Conservation (phyloP, 2,797 vertebrate genomes). For the Acanthornis magna region DNA sequence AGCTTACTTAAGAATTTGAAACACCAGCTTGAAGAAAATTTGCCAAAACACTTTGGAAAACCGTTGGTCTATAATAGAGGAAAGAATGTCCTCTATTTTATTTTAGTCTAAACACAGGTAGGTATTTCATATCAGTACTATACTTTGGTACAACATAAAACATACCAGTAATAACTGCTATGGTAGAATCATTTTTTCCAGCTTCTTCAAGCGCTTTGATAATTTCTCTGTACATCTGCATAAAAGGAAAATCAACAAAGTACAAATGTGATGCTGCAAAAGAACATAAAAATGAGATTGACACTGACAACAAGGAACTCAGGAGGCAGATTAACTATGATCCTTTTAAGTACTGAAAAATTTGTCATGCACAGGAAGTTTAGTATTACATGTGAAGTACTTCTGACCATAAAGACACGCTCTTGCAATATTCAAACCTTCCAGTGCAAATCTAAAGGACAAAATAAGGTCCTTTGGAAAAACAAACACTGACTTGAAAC, state of each 20-base stretch:
- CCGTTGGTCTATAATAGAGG: background rate
- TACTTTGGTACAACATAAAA: background rate
- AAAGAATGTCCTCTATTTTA: background rate
- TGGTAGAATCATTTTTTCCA: constrained; percentile 79
- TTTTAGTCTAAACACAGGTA: background rate
- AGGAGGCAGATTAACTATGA: background rate
- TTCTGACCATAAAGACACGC: background rate
- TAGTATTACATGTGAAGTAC: background rate
- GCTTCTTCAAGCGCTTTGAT: constrained; percentile 84
- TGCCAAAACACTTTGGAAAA: background rate
- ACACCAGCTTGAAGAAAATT: background rate
- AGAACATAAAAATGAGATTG: background rate
- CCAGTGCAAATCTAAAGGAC: background rate
- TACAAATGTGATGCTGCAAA: background rate
- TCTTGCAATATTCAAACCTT: background rate
- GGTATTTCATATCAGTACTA: background rate
- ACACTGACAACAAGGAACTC: background rate
- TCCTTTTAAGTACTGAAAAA: background rate
- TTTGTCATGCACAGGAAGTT: background rate
- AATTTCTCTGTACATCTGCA: constrained; percentile 90
- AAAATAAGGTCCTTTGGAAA: background rate
- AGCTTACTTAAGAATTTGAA: background rate
- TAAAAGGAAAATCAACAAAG: background rate
- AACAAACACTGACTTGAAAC: background rate
- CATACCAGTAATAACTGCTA: constrained; percentile 90